Evolutionary conservation across 2,797 vertebrate genomes (phyloP).

Genomic region (Carcharodon carcharias): DNA sequence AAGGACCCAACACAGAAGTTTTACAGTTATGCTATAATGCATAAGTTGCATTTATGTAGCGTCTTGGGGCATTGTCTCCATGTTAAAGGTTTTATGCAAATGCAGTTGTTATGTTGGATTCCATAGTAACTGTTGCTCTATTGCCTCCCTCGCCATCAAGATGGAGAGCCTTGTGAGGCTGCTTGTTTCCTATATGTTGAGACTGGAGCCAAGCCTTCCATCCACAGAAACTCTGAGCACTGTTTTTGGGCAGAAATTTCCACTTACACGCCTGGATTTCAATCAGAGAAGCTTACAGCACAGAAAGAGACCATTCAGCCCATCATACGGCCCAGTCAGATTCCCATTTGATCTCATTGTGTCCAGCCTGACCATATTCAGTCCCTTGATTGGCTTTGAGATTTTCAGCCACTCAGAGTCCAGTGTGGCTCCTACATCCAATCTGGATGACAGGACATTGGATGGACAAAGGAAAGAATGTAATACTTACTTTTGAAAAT

Average conservation of each 20-base stretch:
- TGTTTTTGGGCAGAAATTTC: background rate
- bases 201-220: background rate
- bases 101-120: background rate
- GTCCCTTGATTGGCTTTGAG: background rate
- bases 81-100: background rate
- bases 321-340: background rate
- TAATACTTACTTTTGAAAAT: background rate
- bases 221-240: background rate
- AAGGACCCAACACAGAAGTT: too few species aligned
- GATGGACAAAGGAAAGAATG: background rate
- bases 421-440: background rate
- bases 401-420: background rate
- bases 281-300: background rate
- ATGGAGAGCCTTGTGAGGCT: background rate
- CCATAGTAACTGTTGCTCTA: background rate
- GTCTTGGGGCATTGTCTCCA: background rate
- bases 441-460: background rate
- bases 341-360: background rate
- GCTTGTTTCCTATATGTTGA: background rate
- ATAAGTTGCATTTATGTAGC: background rate
- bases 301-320: background rate
- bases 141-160: background rate
- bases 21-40: background rate
- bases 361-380: background rate
- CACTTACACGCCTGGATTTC: background rate